phyloP scores from a whole-genome alignment of 1,140 invertebrate genomes.

The Diplogasteroides magnus region DNA sequence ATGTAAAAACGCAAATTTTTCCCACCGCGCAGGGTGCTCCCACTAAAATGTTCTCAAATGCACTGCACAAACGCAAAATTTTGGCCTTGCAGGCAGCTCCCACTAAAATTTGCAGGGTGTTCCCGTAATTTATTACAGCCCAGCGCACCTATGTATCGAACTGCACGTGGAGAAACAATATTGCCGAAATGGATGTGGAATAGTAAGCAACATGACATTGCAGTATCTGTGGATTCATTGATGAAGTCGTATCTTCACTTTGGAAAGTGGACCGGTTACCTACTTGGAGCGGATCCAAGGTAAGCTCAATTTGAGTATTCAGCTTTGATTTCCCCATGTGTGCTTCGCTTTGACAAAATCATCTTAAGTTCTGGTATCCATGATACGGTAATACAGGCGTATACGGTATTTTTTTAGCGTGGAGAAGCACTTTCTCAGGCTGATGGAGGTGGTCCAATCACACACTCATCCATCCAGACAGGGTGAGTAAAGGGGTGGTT shows the following conservation, averaged over 20 bases:
- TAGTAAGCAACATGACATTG: too few species aligned
- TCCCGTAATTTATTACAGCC: too few species aligned
- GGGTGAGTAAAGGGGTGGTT: slow-evolving; percentile 2
- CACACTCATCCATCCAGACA: slow-evolving; percentile 3
- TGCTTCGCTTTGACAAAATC: background rate
- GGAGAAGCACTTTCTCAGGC: background rate
- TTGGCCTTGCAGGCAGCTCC: too few species aligned
- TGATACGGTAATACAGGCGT: background rate
- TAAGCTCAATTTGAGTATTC: too few species aligned
- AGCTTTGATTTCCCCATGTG: background rate
- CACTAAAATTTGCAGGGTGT: too few species aligned
- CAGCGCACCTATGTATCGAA: too few species aligned
- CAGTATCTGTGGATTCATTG: background rate
- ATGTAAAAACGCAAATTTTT: too few species aligned
- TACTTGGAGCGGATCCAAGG: background rate
- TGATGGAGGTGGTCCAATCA: slow-evolving; percentile 1
- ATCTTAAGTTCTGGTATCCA: background rate
- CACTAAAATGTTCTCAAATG: too few species aligned
- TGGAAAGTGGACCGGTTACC: background rate
- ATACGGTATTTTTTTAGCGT: background rate
- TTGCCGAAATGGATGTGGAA: too few species aligned
- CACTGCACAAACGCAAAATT: too few species aligned
- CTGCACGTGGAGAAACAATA: too few species aligned
- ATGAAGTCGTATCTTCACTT: background rate
- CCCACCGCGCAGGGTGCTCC: too few species aligned